Conservation (phyloP, 2,113 vertebrate genomes). For the Maccullochella peelii region DNA sequence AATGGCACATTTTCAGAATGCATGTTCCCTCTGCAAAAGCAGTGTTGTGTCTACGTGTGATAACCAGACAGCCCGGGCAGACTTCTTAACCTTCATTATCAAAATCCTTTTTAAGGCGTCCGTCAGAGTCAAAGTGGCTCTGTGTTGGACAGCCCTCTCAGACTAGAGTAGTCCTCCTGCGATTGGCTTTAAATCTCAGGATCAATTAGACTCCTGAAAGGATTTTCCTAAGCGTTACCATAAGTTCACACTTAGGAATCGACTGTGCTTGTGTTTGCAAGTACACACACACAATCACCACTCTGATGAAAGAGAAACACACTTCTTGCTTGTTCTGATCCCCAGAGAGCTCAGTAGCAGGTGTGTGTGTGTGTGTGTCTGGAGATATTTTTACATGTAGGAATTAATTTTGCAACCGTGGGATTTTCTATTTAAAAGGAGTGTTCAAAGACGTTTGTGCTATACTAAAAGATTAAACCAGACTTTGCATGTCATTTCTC, state of each 20-base stretch:
- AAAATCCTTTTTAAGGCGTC: constrained; percentile 49
- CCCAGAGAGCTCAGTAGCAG: constrained; percentile 29
- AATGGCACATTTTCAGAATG: background rate
- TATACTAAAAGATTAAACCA: background rate
- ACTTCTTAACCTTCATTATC: constrained; percentile 44
- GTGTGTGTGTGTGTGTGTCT: constrained; percentile 27
- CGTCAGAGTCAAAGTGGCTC: constrained; percentile 24
- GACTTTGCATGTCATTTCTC: background rate
- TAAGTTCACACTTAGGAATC: constrained; percentile 15
- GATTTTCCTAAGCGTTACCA: constrained; percentile 31
- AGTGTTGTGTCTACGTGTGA: background rate
- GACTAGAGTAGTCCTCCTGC: constrained; percentile 23
- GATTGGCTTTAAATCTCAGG: background rate
- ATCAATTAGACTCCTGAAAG: constrained; percentile 29
- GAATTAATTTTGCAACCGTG: constrained; percentile 6
- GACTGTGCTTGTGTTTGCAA: constrained; percentile 7
- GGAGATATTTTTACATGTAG: background rate
- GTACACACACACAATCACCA: background rate
- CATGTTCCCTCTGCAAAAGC: background rate
- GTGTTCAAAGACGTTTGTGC: background rate
- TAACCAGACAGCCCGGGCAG: constrained; percentile 12
- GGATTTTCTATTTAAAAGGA: background rate
- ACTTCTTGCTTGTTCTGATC: background rate
- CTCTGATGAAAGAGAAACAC: constrained; percentile 8
- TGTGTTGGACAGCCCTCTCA: constrained; percentile 3